Evolutionary conservation across 2,113 vertebrate genomes (phyloP).

Genomic region (Oxyruncus cristatus): DNA sequence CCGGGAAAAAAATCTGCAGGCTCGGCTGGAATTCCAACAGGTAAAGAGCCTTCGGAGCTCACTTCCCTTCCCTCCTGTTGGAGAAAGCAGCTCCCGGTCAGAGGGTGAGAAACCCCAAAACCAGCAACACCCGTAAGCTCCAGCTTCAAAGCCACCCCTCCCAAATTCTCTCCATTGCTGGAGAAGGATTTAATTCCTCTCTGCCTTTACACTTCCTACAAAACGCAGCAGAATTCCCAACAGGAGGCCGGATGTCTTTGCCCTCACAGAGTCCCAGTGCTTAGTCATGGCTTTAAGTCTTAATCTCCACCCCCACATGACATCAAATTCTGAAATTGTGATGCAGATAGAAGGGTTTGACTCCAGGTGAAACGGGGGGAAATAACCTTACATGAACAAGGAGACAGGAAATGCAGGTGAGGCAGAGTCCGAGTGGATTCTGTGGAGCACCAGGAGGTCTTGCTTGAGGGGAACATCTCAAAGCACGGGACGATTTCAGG

Average conservation of each 20-base stretch:
- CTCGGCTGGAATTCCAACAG: neutral
- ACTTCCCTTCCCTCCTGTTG: neutral
- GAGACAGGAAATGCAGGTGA: neutral
- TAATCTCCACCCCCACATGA: slow-evolving; percentile 28
- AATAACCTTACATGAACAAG: neutral
- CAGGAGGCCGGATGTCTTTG: neutral
- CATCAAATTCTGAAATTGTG: neutral
- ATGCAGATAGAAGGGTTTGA: slow-evolving; percentile 8
- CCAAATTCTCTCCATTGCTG: neutral
- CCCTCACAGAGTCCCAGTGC: neutral
- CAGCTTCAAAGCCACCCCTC: neutral
- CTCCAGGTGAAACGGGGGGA: neutral
- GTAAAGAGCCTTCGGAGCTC: neutral
- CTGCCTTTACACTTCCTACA: neutral
- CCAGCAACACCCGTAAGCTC: accelerated
- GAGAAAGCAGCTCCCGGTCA: neutral
- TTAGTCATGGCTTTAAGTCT: slow-evolving; percentile 25
- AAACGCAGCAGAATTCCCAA: neutral
- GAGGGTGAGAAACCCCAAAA: neutral
- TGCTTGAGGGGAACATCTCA: neutral
- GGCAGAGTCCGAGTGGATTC: neutral
- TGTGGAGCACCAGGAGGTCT: neutral
- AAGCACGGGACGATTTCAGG: neutral
- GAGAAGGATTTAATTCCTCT: neutral
- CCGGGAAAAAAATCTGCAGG: neutral